phyloP scores from a whole-genome alignment of 1,140 invertebrate genomes.

The Odontomachus brunneus region DNA sequence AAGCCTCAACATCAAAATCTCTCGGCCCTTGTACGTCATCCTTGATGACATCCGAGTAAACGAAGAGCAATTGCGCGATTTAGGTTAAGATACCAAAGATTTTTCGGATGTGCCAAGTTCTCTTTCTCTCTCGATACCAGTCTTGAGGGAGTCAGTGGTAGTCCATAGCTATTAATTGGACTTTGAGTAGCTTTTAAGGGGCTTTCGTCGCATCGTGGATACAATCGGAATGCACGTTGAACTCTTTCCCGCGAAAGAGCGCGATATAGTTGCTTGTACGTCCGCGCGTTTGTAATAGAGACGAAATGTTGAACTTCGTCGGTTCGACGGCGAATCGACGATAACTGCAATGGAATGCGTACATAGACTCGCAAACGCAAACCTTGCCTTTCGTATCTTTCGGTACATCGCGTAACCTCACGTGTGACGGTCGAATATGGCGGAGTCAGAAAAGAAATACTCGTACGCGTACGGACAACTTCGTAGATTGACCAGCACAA shows the following conservation, averaged over 20 bases:
- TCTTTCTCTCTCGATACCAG: not conserved
- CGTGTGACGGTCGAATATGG: constrained; percentile 64
- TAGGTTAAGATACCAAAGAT: not conserved
- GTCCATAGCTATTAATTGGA: constrained; percentile 69
- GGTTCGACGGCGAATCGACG: constrained; percentile 14
- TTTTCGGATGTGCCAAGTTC: not conserved
- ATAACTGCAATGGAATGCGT: not conserved
- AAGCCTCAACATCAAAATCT: too few species aligned
- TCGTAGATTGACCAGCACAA: constrained; percentile 87
- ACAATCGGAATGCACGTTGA: constrained; percentile 21
- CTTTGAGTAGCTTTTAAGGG: not conserved
- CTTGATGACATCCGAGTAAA: too few species aligned
- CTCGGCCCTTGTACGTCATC: too few species aligned
- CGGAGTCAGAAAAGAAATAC: constrained; percentile 85
- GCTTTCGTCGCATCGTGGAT: not conserved
- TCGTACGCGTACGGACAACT: constrained; percentile 88
- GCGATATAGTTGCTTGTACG: not conserved
- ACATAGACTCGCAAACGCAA: not conserved
- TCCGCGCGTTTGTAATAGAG: not conserved
- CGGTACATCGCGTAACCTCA: not conserved
- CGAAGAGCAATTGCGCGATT: constrained; percentile 7
- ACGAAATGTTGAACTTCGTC: constrained; percentile 4
- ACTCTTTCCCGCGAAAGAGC: not conserved
- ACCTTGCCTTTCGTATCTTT: not conserved
- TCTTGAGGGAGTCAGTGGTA: constrained; percentile 11